Percentiles rank a stretch among this genome's conserved stretches.
Evolutionary conservation across 2,113 vertebrate genomes (phyloP).

Genomic region (Aphyosemion australe): DNA sequence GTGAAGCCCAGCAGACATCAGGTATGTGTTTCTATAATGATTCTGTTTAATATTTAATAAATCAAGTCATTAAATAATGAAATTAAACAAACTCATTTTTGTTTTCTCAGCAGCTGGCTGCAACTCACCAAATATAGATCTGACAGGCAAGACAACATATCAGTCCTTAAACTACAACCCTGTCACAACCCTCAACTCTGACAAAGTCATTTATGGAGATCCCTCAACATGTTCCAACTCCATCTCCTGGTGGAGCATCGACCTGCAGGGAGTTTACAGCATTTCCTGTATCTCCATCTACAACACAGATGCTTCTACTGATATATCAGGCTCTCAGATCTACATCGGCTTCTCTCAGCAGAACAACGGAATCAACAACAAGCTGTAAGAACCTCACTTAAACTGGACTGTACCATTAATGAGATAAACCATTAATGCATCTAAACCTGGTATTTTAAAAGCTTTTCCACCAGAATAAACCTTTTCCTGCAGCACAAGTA

Average conservation of each 20-base stretch:
- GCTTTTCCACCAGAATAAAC: too few species aligned
- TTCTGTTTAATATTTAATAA: too few species aligned
- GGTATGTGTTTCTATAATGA: too few species aligned
- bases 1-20: background rate
- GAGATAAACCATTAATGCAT: too few species aligned
- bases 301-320: fast-evolving
- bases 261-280: background rate
- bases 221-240: background rate
- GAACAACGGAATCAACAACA: background rate
- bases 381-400: background rate
- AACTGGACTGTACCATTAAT: background rate
- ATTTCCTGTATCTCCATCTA: slow-evolving; percentile 4
- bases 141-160: background rate
- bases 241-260: slow-evolving; percentile 7
- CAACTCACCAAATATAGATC: background rate
- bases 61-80: too few species aligned
- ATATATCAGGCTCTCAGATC: background rate
- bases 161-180: background rate
- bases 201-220: background rate
- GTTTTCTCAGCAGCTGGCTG: background rate
- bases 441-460: too few species aligned
- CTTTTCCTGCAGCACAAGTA: too few species aligned
- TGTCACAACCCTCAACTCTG: fast-evolving
- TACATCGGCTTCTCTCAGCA: background rate
- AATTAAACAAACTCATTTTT: background rate